These are phyloP conservation scores for Artibeus lituratus DNA, from an alignment of 2,797 vertebrate species.

Conservation along the genomic window DNA sequence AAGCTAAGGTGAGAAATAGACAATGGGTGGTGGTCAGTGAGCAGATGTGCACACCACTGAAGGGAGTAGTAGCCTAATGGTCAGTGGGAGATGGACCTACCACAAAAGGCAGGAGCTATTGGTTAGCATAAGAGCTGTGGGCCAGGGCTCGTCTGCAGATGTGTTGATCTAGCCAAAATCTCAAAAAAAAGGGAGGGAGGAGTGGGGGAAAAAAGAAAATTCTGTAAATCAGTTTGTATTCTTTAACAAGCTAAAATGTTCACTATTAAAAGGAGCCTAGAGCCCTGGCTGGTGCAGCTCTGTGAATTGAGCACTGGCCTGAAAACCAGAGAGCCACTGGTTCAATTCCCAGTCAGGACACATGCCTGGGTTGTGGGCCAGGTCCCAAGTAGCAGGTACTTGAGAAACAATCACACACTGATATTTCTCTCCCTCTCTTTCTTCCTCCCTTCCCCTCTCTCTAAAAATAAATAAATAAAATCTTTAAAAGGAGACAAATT, in stretches of 20 bases:
- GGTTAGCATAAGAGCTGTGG: background rate
- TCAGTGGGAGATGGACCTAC: background rate
- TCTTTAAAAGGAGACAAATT: background rate
- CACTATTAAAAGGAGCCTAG: background rate
- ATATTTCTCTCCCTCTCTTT: no score
- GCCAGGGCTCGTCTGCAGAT: background rate
- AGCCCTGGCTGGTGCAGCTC: no score
- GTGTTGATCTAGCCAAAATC: background rate
- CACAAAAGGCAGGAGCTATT: background rate
- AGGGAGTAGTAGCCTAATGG: background rate
- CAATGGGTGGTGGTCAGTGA: background rate
- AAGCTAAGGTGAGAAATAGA: background rate
- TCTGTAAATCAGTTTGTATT: constrained; percentile 3
- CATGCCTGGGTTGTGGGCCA: no score
- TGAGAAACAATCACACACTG: no score
- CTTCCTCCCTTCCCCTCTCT: no score
- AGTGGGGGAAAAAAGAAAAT: no score
- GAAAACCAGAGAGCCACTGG: no score
- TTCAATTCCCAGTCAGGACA: no score
- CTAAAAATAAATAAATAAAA: no score
- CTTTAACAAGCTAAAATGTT: constrained; percentile 3
- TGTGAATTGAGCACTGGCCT: no score
- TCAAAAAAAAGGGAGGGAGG: background rate
- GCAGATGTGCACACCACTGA: background rate
- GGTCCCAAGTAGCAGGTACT: no score